Base-by-base conservation (phyloP, 1,140 invertebrate genomes). In the Coenobita brevimanus region DNA sequence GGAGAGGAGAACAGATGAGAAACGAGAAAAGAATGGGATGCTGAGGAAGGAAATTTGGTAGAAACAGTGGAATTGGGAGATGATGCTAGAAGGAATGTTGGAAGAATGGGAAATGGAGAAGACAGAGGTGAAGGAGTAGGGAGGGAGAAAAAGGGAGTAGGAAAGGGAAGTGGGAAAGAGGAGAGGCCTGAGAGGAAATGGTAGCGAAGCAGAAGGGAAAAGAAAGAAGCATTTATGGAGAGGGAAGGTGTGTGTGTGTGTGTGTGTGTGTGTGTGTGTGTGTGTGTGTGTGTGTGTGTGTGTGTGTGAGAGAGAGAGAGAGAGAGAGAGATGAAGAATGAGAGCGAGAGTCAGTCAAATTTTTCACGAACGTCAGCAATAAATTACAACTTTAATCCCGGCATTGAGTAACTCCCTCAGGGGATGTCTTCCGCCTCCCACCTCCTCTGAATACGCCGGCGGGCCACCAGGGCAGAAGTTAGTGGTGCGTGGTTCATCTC, bases 381-480 rank as follows among this genome's bases (percentile, higher is more conserved):
- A 82, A 82, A 82, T 85, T 85, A 85, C 71, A 85, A 85, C 82
- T 85, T 85, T 85, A 85, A 85, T 85, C 73, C 54, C 17, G 50
- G 57, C 82, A 85, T 75, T 78, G 67, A 85, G 71, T 27, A 78
- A 76, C 82, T 64, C 82, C 50, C 82, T 24, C 54, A 21, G 8
- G 38, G 71, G 82, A 85, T 85, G 71, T 67, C 82, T 85, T 85
- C 73, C 82, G 82, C 82, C 43, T 85, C 3, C 21, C 82, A 85
- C 82, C 82, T 85, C 27, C 57, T 62, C 54, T 85, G 82, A 85
- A 85, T 85, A 50, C 82, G 27, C n/a, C 82, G 71, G 10, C 73
- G 46, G 54, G 73, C 82, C 82, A 85, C 82, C 82, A 85, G 82
- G 82, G 82, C 82, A 85, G 73, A 85, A 85, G 82, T 85, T 85